These are phyloP conservation scores for Lethocerus indicus DNA, from an alignment of 1,140 invertebrate genomes.

Conservation along the genomic window DNA sequence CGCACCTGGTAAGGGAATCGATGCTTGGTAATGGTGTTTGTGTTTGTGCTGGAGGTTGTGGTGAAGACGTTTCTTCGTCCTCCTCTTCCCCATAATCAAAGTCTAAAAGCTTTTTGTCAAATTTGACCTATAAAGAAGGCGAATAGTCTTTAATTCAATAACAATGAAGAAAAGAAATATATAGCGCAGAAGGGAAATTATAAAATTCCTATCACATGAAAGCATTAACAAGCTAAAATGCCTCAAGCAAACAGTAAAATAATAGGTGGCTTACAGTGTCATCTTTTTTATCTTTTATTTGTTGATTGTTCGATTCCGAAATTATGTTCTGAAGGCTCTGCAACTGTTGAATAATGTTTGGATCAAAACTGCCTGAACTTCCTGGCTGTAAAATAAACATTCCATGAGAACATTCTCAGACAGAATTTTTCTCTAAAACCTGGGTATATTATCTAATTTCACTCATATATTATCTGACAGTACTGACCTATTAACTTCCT, in stretches of 20 bases:
- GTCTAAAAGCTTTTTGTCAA: constrained; percentile 61
- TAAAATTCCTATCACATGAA: too few species aligned
- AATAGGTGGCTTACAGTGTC: too few species aligned
- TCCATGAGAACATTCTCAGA: background rate
- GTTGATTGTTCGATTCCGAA: constrained; percentile 7
- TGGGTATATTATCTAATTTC: too few species aligned
- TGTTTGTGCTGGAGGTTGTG: background rate
- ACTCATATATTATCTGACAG: too few species aligned
- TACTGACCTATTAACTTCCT: too few species aligned
- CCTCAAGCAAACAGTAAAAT: too few species aligned
- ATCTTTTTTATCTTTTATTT: too few species aligned
- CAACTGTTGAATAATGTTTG: constrained; percentile 11
- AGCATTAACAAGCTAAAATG: too few species aligned
- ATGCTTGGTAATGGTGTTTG: constrained; percentile 4
- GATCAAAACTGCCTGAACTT: constrained; percentile 6
- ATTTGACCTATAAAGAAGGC: constrained; percentile 31
- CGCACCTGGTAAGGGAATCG: constrained; percentile 17
- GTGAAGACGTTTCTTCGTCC: constrained; percentile 39
- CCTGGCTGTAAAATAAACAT: constrained; percentile 3
- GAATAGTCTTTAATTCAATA: background rate
- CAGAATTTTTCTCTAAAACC: too few species aligned
- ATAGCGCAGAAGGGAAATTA: background rate
- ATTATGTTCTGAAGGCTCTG: constrained; percentile 9
- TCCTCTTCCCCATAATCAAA: constrained; percentile 73
- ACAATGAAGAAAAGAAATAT: background rate